Base-by-base conservation (phyloP, 2,113 vertebrate genomes). In the Myotis davidii region DNA sequence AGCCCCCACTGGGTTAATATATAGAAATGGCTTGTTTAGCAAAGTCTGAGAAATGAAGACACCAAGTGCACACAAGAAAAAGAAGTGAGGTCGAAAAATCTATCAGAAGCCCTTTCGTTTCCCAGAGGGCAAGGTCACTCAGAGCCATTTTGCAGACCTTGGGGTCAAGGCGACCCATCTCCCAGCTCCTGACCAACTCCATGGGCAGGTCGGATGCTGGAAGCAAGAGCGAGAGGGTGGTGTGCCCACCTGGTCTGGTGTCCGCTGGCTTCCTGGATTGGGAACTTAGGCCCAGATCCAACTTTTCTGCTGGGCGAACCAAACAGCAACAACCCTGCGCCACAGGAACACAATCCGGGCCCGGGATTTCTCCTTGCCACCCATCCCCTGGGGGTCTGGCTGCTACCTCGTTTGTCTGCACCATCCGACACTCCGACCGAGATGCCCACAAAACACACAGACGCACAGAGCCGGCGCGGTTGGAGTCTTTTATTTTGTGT, bases 401-500 rank as follows among this genome's bases (percentile, higher is more conserved):
- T 32, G 56, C 76, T 5, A 16, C 52, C 64, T 79, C 54, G 12
- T 76, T 37, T 17, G 72, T 65, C 88, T 8, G 27, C 69, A 14
- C 12, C 16, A 9, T 52, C 54, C 37, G 27, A 78, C 78, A 16
- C 10, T 82, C 64, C 5, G 12, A 48, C 12, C 5, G 65, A 32
- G 29, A 25, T 45, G 21, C 32, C 9, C 85, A 98, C 95, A 98
- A 96, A 98, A 97, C 93, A 98, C 98, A 95, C 95, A 96, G 94
- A 97, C 94, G 95, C 97, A 67, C 85, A 59, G 89, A 98, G 97
- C 76, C 97, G 32, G 90, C 72, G 83, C 85, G 98, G 98, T 98
- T 97, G 98, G 94, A 98, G 97, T 74, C 89, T 85, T 98, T 98
- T 98, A 98, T 98, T 98, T 96, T 72, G 72, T 94, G 92, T 0